Evolutionary conservation across 2,113 vertebrate genomes (phyloP).

Genomic region (Erythrocercus mccallii): DNA sequence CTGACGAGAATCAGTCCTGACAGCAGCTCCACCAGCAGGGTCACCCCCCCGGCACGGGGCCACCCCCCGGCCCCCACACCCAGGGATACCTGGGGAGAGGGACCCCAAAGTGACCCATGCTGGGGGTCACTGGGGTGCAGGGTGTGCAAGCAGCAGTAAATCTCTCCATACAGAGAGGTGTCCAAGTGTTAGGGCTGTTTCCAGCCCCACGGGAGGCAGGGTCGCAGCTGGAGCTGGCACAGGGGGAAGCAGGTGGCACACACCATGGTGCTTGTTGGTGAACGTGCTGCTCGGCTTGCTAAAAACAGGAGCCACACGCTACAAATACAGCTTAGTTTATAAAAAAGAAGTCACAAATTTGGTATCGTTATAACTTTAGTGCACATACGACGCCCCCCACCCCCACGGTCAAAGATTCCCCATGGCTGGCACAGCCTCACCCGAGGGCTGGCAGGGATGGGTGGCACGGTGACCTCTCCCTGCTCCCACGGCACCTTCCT

Average conservation of each 20-base stretch:
- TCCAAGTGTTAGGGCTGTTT: fast-evolving
- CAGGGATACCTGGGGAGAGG: not conserved
- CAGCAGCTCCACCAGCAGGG: not conserved
- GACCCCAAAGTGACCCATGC: not conserved
- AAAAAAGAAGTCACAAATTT: constrained; percentile 42
- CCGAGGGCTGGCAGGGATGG: not conserved
- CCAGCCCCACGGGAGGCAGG: not conserved
- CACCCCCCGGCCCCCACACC: fast-evolving
- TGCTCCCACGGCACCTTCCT: not conserved
- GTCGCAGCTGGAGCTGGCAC: not conserved
- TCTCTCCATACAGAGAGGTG: fast-evolving
- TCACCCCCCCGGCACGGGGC: not conserved
- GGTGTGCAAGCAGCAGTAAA: not conserved
- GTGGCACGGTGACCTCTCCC: not conserved
- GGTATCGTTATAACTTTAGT: constrained; percentile 64
- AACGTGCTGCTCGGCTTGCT: not conserved
- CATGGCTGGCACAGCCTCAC: not conserved
- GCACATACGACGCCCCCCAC: constrained; percentile 43
- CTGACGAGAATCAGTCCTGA: constrained; percentile 42
- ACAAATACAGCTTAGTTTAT: constrained; percentile 47
- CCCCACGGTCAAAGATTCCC: not conserved
- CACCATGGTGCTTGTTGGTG: fast-evolving
- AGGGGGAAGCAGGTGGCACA: not conserved
- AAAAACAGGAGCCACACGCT: not conserved
- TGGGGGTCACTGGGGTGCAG: not conserved